phyloP scores from a whole-genome alignment of 2,797 vertebrate species.

The Chrysolophus pictus region DNA sequence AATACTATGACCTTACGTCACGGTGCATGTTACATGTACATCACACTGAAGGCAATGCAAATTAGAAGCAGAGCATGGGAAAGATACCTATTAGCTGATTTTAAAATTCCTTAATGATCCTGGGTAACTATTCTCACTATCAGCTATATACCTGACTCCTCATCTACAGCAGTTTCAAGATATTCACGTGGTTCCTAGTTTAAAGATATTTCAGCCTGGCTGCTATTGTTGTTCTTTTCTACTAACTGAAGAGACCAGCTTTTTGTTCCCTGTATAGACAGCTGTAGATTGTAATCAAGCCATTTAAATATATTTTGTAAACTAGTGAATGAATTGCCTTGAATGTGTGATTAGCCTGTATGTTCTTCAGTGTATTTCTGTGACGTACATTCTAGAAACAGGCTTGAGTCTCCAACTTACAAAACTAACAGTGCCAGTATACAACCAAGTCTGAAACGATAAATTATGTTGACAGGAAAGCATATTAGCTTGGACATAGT shows the following conservation, averaged over 20 bases:
- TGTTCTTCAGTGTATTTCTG: not conserved
- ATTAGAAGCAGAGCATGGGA: not conserved
- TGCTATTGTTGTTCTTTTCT: not conserved
- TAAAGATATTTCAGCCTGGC: not conserved
- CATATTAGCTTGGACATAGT: not conserved
- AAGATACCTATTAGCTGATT: not conserved
- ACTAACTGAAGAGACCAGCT: not conserved
- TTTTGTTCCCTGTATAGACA: not conserved
- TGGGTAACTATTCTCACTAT: not conserved
- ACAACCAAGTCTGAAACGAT: not conserved
- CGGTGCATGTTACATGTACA: not conserved
- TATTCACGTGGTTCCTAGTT: not conserved
- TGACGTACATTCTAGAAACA: not conserved
- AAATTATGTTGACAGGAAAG: not conserved
- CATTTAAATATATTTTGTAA: not conserved
- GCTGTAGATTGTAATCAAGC: not conserved
- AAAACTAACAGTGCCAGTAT: not conserved
- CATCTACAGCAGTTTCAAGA: not conserved
- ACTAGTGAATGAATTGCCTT: not conserved
- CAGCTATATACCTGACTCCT: not conserved
- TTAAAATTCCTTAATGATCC: not conserved
- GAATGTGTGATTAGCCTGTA: not conserved
- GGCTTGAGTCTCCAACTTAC: not conserved
- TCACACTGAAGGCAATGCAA: not conserved
- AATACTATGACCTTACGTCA: not conserved